Conservation (phyloP, 1,140 invertebrate species). For the Oreohelix idahoensis region DNA sequence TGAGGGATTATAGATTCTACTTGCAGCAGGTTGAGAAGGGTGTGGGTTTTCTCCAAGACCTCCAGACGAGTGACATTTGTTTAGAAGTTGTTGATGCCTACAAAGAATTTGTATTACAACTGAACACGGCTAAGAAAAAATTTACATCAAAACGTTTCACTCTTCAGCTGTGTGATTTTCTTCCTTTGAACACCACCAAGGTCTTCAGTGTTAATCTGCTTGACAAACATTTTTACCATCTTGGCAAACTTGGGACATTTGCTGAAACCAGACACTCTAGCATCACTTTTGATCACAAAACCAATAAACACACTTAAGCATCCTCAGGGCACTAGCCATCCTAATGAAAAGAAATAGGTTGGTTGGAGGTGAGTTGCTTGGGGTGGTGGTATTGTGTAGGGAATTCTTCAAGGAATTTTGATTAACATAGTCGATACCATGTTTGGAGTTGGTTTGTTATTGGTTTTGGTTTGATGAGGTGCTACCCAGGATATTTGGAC, state of each 20-base stretch:
- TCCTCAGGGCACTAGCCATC: background rate
- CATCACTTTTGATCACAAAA: background rate
- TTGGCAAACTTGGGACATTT: background rate
- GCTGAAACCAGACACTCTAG: background rate
- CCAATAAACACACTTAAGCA: background rate
- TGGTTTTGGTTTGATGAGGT: no score
- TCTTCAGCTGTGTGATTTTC: background rate
- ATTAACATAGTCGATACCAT: no score
- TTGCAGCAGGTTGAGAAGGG: slow-evolving; percentile 53
- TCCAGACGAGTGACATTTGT: slow-evolving; percentile 64
- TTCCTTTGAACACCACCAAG: background rate
- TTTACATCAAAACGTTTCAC: slow-evolving; percentile 4
- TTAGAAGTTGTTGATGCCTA: slow-evolving; percentile 58
- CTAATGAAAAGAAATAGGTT: background rate
- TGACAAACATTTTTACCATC: slow-evolving; percentile 4
- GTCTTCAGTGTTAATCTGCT: background rate
- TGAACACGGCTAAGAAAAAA: slow-evolving; percentile 24
- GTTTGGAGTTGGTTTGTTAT: no score
- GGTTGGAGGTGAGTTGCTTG: no score
- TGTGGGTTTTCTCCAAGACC: slow-evolving; percentile 55
- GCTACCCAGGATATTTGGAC: no score
- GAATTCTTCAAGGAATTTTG: no score
- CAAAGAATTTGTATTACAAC: slow-evolving; percentile 32
- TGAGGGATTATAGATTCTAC: slow-evolving; percentile 51
- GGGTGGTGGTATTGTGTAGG: no score